phyloP scores from a whole-genome alignment of 1,140 invertebrate species.

The Drosophila bocqueti region DNA sequence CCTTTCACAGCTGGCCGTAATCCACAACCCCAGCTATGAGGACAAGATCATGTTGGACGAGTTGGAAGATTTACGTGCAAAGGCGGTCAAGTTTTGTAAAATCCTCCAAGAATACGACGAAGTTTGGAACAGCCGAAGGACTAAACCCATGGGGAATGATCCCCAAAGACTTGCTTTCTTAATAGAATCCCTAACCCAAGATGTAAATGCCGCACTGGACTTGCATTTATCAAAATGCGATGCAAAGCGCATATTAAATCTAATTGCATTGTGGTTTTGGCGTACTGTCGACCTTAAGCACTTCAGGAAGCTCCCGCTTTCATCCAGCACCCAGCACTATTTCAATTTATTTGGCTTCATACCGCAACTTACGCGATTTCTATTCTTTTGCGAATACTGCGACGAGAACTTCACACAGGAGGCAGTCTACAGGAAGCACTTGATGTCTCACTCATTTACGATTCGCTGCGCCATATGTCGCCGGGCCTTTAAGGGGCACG shows the following conservation, averaged over 20 bases:
- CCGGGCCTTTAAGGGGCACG: slow-evolving; percentile 18
- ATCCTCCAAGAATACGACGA: slow-evolving; percentile 15
- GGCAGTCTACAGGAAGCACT: slow-evolving; percentile 45
- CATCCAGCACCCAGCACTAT: slow-evolving; percentile 22
- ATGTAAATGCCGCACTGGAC: slow-evolving; percentile 36
- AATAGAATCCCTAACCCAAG: slow-evolving; percentile 5
- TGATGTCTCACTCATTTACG: neutral
- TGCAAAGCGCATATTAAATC: slow-evolving; percentile 67
- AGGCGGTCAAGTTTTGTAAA: slow-evolving; percentile 35
- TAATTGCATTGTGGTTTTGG: slow-evolving; percentile 56
- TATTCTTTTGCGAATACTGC: slow-evolving; percentile 54
- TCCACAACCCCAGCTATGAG: slow-evolving; percentile 37
- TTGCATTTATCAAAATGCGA: slow-evolving; percentile 36
- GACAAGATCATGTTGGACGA: slow-evolving; percentile 35
- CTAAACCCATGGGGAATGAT: neutral
- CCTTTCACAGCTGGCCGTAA: slow-evolving; percentile 56
- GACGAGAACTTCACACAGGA: slow-evolving; percentile 31
- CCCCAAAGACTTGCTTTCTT: neutral
- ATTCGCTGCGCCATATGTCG: slow-evolving; percentile 37
- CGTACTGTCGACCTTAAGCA: slow-evolving; percentile 36
- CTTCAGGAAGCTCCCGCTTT: slow-evolving; percentile 27
- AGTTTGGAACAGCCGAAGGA: slow-evolving; percentile 41
- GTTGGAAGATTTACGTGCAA: slow-evolving; percentile 29
- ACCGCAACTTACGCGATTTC: slow-evolving; percentile 37
- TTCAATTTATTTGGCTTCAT: slow-evolving; percentile 60